These are phyloP conservation scores for Laodelphax striatellus DNA, from an alignment of 1,140 invertebrate species.

Conservation along the genomic window DNA sequence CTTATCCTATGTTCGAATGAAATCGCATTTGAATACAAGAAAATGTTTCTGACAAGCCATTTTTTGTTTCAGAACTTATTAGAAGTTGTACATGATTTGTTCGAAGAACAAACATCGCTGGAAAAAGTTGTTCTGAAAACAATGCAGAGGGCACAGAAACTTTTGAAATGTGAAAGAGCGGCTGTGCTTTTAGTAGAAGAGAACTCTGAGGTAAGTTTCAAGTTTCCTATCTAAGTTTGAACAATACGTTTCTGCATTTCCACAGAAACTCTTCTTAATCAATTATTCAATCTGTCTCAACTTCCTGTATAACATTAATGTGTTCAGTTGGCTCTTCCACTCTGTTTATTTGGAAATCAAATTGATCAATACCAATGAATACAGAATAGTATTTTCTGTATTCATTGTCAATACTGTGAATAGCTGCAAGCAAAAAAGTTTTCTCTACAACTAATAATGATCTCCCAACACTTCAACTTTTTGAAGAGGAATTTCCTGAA, in stretches of 20 bases:
- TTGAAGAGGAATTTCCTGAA: too few relatives aligned
- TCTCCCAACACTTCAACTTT: too few relatives aligned
- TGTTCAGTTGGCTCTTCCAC: background rate
- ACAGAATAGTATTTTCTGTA: too few relatives aligned
- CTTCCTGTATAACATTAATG: background rate
- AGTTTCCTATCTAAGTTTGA: background rate
- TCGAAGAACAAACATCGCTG: conserved; percentile 39
- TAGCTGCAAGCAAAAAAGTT: too few relatives aligned
- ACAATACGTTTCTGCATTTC: background rate
- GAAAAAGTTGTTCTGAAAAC: conserved; percentile 38
- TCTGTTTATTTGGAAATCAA: background rate
- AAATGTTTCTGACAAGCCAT: background rate
- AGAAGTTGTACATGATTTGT: conserved; percentile 39
- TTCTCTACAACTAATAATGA: too few relatives aligned
- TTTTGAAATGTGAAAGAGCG: conserved; percentile 37
- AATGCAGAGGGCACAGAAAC: conserved; percentile 36
- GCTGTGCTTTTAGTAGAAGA: conserved; percentile 36
- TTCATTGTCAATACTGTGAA: too few relatives aligned
- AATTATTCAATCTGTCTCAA: too few relatives aligned
- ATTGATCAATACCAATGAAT: too few relatives aligned
- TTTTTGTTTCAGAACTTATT: conserved; percentile 31
- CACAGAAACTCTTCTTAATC: background rate
- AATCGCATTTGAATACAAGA: too few relatives aligned
- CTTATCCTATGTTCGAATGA: too few relatives aligned
- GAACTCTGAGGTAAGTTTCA: conserved; percentile 24